Evolutionary conservation across 2,113 vertebrate species (phyloP).

Genomic region (Podarcis muralis): DNA sequence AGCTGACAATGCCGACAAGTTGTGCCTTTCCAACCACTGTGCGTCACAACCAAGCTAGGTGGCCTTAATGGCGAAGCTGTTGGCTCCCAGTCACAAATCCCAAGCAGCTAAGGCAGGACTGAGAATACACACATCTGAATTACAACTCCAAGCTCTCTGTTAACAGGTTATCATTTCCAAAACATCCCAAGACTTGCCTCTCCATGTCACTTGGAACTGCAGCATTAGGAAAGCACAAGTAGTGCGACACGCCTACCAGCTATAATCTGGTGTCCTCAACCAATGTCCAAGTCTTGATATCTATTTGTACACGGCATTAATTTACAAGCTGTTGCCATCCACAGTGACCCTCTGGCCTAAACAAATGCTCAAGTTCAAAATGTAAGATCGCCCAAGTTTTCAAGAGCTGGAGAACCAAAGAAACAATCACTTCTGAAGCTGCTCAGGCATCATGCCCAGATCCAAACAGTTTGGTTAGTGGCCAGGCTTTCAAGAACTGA

Average conservation of each 20-base stretch:
- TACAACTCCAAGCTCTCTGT: not conserved
- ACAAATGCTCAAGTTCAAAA: not conserved
- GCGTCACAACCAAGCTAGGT: not conserved
- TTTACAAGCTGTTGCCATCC: not conserved
- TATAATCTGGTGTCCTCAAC: not conserved
- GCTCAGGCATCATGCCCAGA: no score
- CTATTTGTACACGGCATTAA: not conserved
- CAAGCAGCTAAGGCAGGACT: not conserved
- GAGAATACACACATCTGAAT: not conserved
- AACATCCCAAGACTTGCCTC: not conserved
- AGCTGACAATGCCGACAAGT: not conserved
- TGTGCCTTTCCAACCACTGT: not conserved
- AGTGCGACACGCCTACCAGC: not conserved
- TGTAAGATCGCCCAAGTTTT: not conserved
- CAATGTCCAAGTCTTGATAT: not conserved
- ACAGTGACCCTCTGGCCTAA: not conserved
- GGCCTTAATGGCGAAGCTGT: not conserved
- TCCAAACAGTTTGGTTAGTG: not conserved
- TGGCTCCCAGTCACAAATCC: not conserved
- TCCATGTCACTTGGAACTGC: not conserved
- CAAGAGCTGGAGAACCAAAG: not conserved
- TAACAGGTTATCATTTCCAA: not conserved
- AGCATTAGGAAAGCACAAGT: not conserved
- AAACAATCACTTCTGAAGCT: not conserved
- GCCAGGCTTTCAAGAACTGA: not conserved